Conservation (phyloP, 1,140 invertebrate genomes). For the Pogonomyrmex barbatus region DNA sequence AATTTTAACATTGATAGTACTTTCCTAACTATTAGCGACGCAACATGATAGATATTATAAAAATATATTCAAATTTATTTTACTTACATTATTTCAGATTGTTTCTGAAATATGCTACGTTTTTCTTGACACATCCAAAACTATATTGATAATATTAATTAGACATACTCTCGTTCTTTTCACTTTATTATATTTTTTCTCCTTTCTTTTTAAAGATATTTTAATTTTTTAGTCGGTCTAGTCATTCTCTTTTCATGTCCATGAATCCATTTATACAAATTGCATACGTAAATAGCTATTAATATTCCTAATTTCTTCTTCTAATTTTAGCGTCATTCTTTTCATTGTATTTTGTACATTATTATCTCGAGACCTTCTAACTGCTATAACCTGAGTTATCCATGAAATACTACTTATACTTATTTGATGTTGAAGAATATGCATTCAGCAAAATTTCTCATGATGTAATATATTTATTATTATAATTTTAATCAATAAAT, state of each 20-base stretch:
- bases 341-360: conserved; percentile 52
- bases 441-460: background rate
- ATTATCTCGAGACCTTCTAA: conserved; percentile 40
- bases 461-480: background rate
- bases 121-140: background rate
- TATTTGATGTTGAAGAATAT: background rate
- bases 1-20: background rate
- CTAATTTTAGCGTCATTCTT: conserved; percentile 9
- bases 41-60: conserved; percentile 24
- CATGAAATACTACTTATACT: conserved; percentile 29
- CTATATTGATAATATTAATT: background rate
- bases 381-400: conserved; percentile 53
- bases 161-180: background rate
- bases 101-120: background rate
- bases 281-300: background rate
- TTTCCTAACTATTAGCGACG: background rate
- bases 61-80: conserved; percentile 30
- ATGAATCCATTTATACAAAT: conserved; percentile 36
- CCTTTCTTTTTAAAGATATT: conserved; percentile 3
- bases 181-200: background rate
- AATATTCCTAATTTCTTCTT: background rate
- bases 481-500: conserved; percentile 12
- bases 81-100: background rate
- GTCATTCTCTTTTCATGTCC: conserved; percentile 18
- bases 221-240: background rate